phyloP scores from a whole-genome alignment of 2,888 invertebrate genomes.

The Plebejus anna region DNA sequence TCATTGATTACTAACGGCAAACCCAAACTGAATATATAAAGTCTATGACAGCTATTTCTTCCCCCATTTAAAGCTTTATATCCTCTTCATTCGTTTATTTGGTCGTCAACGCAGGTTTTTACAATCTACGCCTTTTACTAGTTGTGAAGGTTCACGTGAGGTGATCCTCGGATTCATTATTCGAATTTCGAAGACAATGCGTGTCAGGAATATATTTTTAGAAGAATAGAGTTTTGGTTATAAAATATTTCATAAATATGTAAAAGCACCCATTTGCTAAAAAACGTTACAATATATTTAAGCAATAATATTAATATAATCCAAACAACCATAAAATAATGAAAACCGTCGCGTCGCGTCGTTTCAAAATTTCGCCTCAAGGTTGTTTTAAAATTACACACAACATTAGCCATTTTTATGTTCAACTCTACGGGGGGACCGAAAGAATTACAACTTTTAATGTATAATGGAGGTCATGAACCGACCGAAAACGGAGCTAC shows the following conservation, averaged over 20 bases:
- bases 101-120: background rate
- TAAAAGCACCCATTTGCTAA: too few species aligned
- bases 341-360: background rate
- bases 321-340: background rate
- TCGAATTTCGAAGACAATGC: too few species aligned
- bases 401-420: background rate
- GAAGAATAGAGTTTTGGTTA: too few species aligned
- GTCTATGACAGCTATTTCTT: background rate
- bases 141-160: background rate
- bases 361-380: background rate
- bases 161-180: background rate
- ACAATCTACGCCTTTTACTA: background rate
- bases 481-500: background rate
- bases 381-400: background rate
- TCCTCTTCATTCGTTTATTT: background rate
- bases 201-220: too few species aligned
- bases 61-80: background rate
- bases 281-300: too few species aligned
- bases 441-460: background rate
- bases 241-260: too few species aligned
- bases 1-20: background rate
- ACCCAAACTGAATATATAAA: background rate
- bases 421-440: background rate
- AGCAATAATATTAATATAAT: too few species aligned
- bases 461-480: slow-evolving; percentile 12